These are phyloP conservation scores for Empis stercorea DNA, from an alignment of 2,888 invertebrate species.

Conservation along the genomic window DNA sequence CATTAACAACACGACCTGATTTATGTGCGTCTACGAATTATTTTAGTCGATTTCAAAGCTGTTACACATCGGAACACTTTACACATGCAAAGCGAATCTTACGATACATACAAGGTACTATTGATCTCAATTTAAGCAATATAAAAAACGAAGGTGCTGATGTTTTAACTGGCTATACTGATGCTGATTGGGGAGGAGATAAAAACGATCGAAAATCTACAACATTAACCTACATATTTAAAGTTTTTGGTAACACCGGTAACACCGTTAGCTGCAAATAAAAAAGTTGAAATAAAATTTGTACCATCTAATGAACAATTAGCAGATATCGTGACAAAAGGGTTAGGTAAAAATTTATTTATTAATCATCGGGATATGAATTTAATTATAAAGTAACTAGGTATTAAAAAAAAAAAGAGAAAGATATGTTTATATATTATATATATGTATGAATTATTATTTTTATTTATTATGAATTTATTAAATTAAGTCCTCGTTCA, in stretches of 20 bases:
- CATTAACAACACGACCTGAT: constrained; percentile 3
- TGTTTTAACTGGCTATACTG: constrained; percentile 4
- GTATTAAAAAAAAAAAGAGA: too few relatives aligned
- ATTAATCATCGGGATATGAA: too few relatives aligned
- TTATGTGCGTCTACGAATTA: constrained; percentile 3
- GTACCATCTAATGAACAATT: constrained; percentile 3
- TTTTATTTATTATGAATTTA: too few relatives aligned
- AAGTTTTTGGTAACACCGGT: constrained; percentile 3
- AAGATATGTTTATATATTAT: too few relatives aligned
- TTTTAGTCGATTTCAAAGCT: constrained; percentile 1
- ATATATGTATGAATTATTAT: too few relatives aligned
- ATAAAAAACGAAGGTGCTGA: not conserved
- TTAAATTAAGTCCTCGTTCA: too few relatives aligned
- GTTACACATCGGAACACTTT: not conserved
- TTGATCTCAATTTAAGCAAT: too few relatives aligned
- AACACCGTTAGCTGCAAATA: not conserved
- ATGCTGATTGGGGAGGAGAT: constrained; percentile 6
- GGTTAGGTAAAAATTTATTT: not conserved
- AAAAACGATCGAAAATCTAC: constrained; percentile 4
- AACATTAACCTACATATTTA: constrained; percentile 2
- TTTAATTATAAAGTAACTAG: too few relatives aligned
- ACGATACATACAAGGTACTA: constrained; percentile 2
- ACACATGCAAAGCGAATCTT: constrained; percentile 2
- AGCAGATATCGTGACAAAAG: constrained; percentile 6
- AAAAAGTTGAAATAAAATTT: constrained; percentile 1